phyloP scores from a whole-genome alignment of 2,797 vertebrate species.

The Sebastes goodei region DNA sequence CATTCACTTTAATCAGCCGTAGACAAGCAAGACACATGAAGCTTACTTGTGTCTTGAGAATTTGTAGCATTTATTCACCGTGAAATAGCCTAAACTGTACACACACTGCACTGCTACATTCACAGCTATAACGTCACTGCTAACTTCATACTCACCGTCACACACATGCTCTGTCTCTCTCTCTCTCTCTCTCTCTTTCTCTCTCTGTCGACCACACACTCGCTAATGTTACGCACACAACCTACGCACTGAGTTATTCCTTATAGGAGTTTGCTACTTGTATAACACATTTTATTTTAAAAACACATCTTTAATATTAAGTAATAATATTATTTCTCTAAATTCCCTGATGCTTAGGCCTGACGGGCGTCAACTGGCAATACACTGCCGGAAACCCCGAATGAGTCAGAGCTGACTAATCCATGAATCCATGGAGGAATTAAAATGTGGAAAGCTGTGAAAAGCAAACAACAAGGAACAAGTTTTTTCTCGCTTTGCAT shows the following conservation, averaged over 20 bases:
- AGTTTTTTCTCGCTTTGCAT: conserved; percentile 49
- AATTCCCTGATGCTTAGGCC: neutral
- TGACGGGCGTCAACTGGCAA: neutral
- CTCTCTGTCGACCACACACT: too few relatives aligned
- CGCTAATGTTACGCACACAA: too few relatives aligned
- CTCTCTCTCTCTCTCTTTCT: too few relatives aligned
- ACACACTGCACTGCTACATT: neutral
- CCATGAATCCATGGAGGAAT: neutral
- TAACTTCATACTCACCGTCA: neutral
- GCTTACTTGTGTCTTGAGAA: too few relatives aligned
- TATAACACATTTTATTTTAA: neutral
- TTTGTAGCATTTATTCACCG: too few relatives aligned
- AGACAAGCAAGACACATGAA: too few relatives aligned
- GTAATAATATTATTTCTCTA: fast-evolving
- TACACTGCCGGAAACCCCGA: neutral
- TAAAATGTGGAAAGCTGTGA: neutral
- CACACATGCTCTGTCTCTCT: too few relatives aligned
- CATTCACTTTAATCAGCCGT: too few relatives aligned
- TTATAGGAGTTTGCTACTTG: neutral
- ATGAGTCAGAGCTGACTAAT: neutral
- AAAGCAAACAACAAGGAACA: conserved; percentile 41
- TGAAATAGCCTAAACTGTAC: too few relatives aligned
- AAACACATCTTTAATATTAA: neutral
- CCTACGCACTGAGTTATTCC: neutral
- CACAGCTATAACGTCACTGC: neutral